Percentiles rank a stretch among this genome's conserved stretches.
These are phyloP conservation scores for Lordiphosa fenestrarum DNA, from an alignment of 2,888 invertebrate species.

Conservation along the genomic window DNA sequence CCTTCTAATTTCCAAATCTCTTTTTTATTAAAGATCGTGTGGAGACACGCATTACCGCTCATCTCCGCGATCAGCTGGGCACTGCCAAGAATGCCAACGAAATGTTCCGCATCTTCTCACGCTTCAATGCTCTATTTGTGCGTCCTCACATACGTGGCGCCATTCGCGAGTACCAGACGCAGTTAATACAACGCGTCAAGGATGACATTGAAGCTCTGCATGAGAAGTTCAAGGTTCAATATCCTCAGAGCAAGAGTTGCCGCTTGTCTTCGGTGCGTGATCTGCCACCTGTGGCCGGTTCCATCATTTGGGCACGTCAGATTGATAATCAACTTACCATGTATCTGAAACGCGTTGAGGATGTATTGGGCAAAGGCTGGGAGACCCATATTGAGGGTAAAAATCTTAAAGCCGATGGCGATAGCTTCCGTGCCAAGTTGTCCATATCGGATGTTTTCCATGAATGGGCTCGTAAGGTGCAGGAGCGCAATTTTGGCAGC, in stretches of 20 bases:
- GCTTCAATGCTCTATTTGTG: slow-evolving; percentile 99
- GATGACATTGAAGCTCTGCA: slow-evolving; percentile 99
- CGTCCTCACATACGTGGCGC: slow-evolving; percentile 99
- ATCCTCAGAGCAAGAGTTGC: slow-evolving; percentile 96
- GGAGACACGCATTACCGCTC: slow-evolving; percentile 98
- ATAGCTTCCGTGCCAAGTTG: slow-evolving; percentile 97
- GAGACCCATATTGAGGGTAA: slow-evolving; percentile 99
- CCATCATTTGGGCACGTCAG: slow-evolving; percentile 99
- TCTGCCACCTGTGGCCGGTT: slow-evolving; percentile 97
- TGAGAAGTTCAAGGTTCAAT: slow-evolving; percentile 99
- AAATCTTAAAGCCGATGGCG: slow-evolving; percentile 97
- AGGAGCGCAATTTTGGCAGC: slow-evolving; percentile 95
- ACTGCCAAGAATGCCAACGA: slow-evolving; percentile 99
- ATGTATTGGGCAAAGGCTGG: slow-evolving; percentile 99
- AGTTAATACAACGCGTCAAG: slow-evolving; percentile 98
- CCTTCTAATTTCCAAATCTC: too few relatives aligned
- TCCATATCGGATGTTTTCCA: slow-evolving; percentile 99
- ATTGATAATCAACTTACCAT: slow-evolving; percentile 98
- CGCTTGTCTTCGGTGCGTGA: slow-evolving; percentile 95
- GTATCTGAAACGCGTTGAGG: slow-evolving; percentile 97
- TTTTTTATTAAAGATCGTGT: slow-evolving; percentile 86
- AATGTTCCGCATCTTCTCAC: slow-evolving; percentile 99
- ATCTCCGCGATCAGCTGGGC: slow-evolving; percentile 97
- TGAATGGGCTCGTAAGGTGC: slow-evolving; percentile 97
- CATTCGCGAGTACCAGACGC: slow-evolving; percentile 99